Evolutionary conservation across 2,797 vertebrate genomes (phyloP).

Genomic region (Poliocrania exsul): DNA sequence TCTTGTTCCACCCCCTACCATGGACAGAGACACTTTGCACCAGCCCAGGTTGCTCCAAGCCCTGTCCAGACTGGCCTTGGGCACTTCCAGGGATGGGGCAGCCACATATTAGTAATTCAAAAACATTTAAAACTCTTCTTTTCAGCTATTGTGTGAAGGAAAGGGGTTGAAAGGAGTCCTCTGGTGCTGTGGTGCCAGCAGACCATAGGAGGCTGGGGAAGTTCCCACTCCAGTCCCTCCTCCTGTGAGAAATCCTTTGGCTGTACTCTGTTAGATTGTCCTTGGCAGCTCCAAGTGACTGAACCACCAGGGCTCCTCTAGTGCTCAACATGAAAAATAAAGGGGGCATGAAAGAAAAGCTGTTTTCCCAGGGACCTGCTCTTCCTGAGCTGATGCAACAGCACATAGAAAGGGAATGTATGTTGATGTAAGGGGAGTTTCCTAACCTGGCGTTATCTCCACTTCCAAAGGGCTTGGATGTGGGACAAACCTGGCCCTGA

Average conservation of each 20-base stretch:
- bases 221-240: not conserved
- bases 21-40: not conserved
- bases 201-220: not conserved
- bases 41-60: not conserved
- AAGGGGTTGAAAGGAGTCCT: not conserved
- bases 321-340: not conserved
- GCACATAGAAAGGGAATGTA: not conserved
- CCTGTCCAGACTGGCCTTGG: not conserved
- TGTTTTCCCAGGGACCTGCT: not conserved
- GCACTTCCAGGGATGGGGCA: not conserved
- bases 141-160: not conserved
- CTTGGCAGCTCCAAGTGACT: constrained; percentile 36
- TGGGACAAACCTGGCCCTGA: not conserved
- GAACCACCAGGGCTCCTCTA: not conserved
- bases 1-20: not conserved
- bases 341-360: not conserved
- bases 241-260: not conserved
- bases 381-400: not conserved
- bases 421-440: not conserved
- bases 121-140: not conserved
- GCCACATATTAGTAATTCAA: not conserved
- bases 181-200: not conserved
- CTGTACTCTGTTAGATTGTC: constrained; percentile 27
- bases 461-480: not conserved
- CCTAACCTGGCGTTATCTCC: not conserved